These are phyloP conservation scores for Caenorhabditis sp. DNA, from an alignment of 2,888 invertebrate genomes.

Conservation along the genomic window DNA sequence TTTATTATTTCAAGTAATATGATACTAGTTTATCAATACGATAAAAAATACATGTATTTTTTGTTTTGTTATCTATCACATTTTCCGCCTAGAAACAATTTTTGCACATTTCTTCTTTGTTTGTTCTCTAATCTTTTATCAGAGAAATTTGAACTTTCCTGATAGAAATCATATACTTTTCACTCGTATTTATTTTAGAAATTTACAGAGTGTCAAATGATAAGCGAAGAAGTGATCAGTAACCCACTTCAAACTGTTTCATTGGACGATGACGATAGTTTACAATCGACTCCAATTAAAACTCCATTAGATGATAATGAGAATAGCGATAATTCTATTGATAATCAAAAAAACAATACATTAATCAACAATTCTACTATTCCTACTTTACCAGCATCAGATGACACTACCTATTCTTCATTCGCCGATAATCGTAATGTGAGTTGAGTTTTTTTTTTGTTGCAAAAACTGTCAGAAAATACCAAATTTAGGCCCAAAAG, in stretches of 20 bases:
- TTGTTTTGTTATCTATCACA: not conserved
- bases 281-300: not conserved
- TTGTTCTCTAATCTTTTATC: no score
- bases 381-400: not conserved
- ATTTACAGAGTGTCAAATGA: slow-evolving; percentile 17
- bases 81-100: not conserved
- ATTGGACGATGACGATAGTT: slow-evolving; percentile 13
- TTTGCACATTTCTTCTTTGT: no score
- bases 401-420: slow-evolving; percentile 31
- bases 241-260: slow-evolving; percentile 33
- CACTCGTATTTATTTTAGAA: not conserved
- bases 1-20: no score
- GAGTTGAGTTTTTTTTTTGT: slow-evolving; percentile 4
- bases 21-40: no score
- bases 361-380: not conserved
- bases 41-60: no score
- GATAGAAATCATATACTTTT: not conserved
- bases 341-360: not conserved
- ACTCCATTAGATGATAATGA: slow-evolving; percentile 7
- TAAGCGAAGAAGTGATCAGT: slow-evolving; percentile 38
- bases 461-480: no score
- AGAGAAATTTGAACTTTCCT: not conserved
- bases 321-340: not conserved
- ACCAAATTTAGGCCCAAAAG: no score
- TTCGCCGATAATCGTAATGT: slow-evolving; percentile 32